A percentile compares a stretch with the other conserved stretches of the same genome.
These are phyloP conservation scores for Caenorhabditis parvicauda DNA, from an alignment of 2,888 invertebrate genomes.

Conservation along the genomic window DNA sequence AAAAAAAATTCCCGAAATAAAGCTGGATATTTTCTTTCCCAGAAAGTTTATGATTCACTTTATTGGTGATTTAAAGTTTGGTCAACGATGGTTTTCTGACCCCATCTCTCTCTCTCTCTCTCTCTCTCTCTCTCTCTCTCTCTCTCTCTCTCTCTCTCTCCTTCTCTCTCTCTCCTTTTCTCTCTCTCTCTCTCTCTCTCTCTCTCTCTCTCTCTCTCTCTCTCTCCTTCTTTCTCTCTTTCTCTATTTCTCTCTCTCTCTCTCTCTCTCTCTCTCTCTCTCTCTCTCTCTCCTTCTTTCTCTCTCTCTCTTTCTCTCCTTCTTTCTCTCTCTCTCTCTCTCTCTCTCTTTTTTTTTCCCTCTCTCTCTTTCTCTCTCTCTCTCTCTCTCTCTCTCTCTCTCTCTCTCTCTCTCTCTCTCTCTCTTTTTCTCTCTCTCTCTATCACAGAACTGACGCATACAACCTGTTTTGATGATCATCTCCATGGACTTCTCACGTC, in stretches of 20 bases:
- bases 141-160: background rate
- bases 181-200: background rate
- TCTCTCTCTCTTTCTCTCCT: background rate
- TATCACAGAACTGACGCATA: background rate
- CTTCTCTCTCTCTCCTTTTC: background rate
- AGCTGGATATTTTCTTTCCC: no score
- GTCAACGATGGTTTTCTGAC: background rate
- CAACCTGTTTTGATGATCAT: background rate
- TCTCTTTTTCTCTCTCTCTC: background rate
- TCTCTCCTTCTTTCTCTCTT: slow-evolving; percentile 9
- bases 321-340: background rate
- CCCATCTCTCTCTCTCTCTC: background rate
- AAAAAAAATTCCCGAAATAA: no score
- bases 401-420: slow-evolving; percentile 3
- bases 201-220: background rate
- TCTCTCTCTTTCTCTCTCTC: no score
- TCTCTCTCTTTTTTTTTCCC: slow-evolving; percentile 1
- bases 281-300: background rate
- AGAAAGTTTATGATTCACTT: no score
- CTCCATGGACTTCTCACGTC: slow-evolving; percentile 12
- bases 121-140: background rate
- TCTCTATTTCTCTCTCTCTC: background rate
- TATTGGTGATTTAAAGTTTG: no score
- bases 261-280: background rate
- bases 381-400: slow-evolving; percentile 1